Evolutionary conservation across 2,113 vertebrate species (phyloP).

Genomic region (Nesoenas mayeri): DNA sequence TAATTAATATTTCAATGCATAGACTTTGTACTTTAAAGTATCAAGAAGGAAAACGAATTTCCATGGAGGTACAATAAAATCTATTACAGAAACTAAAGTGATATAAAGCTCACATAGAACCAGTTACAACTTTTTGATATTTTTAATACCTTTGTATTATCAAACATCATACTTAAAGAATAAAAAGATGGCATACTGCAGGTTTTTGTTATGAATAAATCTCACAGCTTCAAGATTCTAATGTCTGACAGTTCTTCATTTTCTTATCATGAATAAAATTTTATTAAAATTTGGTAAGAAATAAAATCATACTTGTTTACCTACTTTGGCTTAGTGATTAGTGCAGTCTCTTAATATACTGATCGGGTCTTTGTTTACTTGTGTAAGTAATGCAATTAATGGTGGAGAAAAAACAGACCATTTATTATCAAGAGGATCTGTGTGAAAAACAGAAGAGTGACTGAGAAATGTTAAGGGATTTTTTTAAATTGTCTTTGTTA

Average conservation of each 20-base stretch:
- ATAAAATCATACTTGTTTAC: background rate
- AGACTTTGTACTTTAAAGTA: background rate
- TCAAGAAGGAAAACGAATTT: background rate
- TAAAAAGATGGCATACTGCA: background rate
- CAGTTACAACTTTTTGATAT: background rate
- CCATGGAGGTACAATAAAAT: background rate
- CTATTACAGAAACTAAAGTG: background rate
- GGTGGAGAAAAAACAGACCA: rapidly evolving
- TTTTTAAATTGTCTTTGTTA: background rate
- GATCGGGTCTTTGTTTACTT: background rate
- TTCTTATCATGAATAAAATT: background rate
- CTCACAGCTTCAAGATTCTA: background rate
- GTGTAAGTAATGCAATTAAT: background rate
- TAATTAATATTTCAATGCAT: background rate
- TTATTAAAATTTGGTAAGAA: background rate
- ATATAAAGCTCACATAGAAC: background rate
- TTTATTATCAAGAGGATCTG: background rate
- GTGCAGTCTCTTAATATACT: background rate
- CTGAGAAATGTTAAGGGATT: background rate
- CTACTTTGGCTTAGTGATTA: background rate
- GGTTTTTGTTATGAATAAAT: background rate
- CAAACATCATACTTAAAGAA: background rate
- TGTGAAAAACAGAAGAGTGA: background rate
- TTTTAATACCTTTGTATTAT: background rate
- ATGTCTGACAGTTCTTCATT: background rate